These are phyloP conservation scores for Aelia acuminata DNA, from an alignment of 2,888 invertebrate genomes.

Conservation along the genomic window DNA sequence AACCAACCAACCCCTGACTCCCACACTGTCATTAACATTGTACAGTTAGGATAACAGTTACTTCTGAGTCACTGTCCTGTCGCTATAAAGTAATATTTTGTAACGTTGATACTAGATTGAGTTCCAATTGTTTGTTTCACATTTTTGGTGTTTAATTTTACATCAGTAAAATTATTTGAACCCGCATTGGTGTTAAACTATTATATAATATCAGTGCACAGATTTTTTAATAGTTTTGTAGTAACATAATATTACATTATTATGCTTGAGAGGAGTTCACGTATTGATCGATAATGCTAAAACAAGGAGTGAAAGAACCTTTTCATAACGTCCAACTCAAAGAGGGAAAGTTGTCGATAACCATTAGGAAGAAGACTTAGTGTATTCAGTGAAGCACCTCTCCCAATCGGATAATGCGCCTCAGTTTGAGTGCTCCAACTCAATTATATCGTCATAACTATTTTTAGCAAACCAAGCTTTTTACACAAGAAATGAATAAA, in stretches of 20 bases:
- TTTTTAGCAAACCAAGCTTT: not conserved
- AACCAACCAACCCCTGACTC: too few species aligned
- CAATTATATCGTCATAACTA: not conserved
- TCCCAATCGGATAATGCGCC: not conserved
- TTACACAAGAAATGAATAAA: not conserved
- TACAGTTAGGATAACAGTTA: too few species aligned
- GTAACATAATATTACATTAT: not conserved
- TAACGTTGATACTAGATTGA: too few species aligned
- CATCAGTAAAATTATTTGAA: too few species aligned
- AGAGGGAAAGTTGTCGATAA: conserved; percentile 23
- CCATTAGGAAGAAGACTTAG: conserved; percentile 8
- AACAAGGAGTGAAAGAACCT: conserved; percentile 16
- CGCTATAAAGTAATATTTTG: too few species aligned
- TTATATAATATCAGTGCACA: too few species aligned
- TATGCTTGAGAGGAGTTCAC: not conserved
- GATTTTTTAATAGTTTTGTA: not conserved
- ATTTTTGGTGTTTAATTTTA: too few species aligned
- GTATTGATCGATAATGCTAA: not conserved
- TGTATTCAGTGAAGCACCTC: conserved; percentile 17
- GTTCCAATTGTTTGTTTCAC: too few species aligned
- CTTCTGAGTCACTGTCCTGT: too few species aligned
- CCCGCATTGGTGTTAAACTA: too few species aligned
- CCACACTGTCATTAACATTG: too few species aligned
- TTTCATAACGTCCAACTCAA: conserved; percentile 12
- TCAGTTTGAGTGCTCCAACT: conserved; percentile 3